Conservation (phyloP, 2,888 invertebrate species). For the Labia minor region DNA sequence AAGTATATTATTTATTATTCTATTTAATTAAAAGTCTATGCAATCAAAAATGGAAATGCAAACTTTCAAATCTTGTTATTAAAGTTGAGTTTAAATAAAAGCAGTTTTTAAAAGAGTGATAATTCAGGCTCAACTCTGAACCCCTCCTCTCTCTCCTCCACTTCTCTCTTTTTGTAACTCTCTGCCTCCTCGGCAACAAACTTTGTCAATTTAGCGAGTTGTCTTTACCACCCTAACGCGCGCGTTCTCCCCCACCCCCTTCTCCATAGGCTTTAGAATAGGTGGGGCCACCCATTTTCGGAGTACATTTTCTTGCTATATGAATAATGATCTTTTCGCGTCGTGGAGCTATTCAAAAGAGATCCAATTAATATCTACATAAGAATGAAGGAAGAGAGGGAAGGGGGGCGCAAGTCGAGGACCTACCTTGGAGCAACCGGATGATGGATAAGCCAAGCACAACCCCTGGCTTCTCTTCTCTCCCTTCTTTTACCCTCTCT, state of each 20-base stretch:
- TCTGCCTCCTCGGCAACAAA: neutral
- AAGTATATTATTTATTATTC: too few species aligned
- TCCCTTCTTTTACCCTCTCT: too few species aligned
- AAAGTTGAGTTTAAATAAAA: slow-evolving; percentile 7
- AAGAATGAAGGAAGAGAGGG: slow-evolving; percentile 16
- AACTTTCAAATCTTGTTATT: slow-evolving; percentile 5
- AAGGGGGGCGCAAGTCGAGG: slow-evolving; percentile 5
- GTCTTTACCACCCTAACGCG: neutral
- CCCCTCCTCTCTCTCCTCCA: too few species aligned
- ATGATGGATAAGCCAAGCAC: neutral
- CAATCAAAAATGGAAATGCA: neutral
- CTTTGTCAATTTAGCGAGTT: neutral
- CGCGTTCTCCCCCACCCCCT: neutral
- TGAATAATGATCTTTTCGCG: slow-evolving; percentile 20
- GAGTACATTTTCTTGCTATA: slow-evolving; percentile 9
- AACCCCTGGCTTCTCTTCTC: neutral
- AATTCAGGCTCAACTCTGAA: neutral
- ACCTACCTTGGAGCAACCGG: neutral
- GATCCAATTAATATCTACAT: slow-evolving; percentile 20
- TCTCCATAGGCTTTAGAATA: neutral
- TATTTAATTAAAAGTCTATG: slow-evolving; percentile 7
- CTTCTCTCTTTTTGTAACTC: too few species aligned
- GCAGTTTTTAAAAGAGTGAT: slow-evolving; percentile 13
- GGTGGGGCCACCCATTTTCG: neutral
- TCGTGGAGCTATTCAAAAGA: slow-evolving; percentile 13